Percentiles rank a stretch among this genome's conserved stretches.
Evolutionary conservation across 2,888 invertebrate genomes (phyloP).

Genomic region (Rhagonycha lutea): DNA sequence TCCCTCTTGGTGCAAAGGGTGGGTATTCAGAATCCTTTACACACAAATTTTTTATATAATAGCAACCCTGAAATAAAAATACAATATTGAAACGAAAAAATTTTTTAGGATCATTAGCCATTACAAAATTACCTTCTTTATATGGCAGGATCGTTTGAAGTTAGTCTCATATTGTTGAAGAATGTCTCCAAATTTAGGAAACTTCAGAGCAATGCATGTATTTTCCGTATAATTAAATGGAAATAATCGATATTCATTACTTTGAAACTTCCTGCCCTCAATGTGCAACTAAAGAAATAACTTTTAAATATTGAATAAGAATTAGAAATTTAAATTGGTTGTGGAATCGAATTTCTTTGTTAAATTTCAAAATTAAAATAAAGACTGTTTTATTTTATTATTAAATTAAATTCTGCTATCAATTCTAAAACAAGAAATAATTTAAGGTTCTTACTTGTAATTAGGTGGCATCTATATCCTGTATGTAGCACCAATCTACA

Average conservation of each 20-base stretch:
- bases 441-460: background rate
- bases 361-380: no score
- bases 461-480: background rate
- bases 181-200: background rate
- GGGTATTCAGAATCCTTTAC: background rate
- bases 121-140: background rate
- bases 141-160: background rate
- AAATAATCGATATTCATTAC: background rate
- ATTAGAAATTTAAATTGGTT: no score
- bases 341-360: no score
- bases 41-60: background rate
- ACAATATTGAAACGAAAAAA: no score
- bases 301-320: no score
- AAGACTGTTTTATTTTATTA: no score
- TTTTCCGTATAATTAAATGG: background rate
- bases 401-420: no score
- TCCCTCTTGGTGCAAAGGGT: background rate
- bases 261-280: background rate
- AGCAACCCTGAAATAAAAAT: background rate
- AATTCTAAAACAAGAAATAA: no score
- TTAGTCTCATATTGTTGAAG: background rate
- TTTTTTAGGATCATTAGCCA: no score
- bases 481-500: background rate
- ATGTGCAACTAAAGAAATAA: background rate
- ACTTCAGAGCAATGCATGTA: background rate